These are phyloP conservation scores for Oligia strigilis DNA, from an alignment of 2,888 invertebrate genomes.

Conservation along the genomic window DNA sequence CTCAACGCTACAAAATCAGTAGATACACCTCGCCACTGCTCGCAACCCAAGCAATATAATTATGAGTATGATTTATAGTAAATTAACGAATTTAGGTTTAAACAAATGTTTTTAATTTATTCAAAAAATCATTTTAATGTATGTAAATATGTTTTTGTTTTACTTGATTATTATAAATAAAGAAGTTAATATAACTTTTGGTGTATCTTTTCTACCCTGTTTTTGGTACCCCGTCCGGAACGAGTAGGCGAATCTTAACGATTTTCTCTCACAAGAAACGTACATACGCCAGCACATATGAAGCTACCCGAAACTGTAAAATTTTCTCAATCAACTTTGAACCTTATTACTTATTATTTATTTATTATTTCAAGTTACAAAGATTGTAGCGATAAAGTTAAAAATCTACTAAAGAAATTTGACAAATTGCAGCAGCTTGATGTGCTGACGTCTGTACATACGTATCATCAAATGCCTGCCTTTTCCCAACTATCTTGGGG, in stretches of 20 bases:
- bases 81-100: slow-evolving; percentile 51
- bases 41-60: slow-evolving; percentile 7
- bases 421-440: no score
- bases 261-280: no score
- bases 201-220: slow-evolving; percentile 12
- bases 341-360: no score
- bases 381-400: no score
- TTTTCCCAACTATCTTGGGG: no score
- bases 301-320: no score
- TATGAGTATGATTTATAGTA: slow-evolving; percentile 3
- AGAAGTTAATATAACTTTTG: slow-evolving; percentile 37
- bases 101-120: slow-evolving; percentile 46
- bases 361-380: no score
- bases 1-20: background rate
- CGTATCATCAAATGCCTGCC: no score
- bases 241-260: background rate
- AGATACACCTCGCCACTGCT: background rate
- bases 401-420: no score
- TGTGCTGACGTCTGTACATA: no score
- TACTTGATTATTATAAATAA: slow-evolving; percentile 52
- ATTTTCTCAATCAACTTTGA: no score
- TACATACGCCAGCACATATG: no score
- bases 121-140: slow-evolving; percentile 20
- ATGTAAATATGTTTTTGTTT: slow-evolving; percentile 59
- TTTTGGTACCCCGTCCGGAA: background rate